Percentiles rank a stretch among this genome's conserved stretches.
Conservation (phyloP, 2,113 vertebrate species). For the Corythaeola cristata region DNA sequence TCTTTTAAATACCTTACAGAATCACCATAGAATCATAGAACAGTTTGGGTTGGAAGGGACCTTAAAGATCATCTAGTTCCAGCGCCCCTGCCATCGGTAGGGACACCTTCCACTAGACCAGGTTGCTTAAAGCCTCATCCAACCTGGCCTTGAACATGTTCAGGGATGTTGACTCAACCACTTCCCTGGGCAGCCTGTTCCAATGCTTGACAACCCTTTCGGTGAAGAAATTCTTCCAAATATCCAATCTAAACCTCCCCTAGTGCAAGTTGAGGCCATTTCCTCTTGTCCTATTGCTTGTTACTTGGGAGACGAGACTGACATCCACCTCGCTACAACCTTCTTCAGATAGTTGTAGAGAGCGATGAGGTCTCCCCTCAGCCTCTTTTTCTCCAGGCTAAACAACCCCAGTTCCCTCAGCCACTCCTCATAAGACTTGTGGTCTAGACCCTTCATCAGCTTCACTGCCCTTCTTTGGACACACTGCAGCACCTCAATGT, state of each 20-base stretch:
- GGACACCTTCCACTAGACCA: too few species aligned
- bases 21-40: too few species aligned
- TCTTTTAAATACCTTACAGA: neutral
- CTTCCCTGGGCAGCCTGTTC: neutral
- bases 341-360: neutral
- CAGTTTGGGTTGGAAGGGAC: too few species aligned
- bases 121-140: too few species aligned
- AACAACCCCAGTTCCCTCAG: neutral
- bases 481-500: fast-evolving
- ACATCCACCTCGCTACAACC: neutral
- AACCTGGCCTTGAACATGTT: too few species aligned
- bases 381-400: neutral
- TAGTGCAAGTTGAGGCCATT: neutral
- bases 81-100: too few species aligned
- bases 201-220: neutral
- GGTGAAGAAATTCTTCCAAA: neutral
- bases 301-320: neutral
- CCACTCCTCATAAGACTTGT: neutral
- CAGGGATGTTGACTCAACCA: neutral
- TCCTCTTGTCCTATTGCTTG: neutral
- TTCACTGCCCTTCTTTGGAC: neutral
- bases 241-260: neutral
- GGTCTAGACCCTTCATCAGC: neutral
- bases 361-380: too few species aligned
- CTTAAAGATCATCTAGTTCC: too few species aligned